Conservation (phyloP, 2,113 vertebrate genomes). For the Bufo gargarizans region DNA sequence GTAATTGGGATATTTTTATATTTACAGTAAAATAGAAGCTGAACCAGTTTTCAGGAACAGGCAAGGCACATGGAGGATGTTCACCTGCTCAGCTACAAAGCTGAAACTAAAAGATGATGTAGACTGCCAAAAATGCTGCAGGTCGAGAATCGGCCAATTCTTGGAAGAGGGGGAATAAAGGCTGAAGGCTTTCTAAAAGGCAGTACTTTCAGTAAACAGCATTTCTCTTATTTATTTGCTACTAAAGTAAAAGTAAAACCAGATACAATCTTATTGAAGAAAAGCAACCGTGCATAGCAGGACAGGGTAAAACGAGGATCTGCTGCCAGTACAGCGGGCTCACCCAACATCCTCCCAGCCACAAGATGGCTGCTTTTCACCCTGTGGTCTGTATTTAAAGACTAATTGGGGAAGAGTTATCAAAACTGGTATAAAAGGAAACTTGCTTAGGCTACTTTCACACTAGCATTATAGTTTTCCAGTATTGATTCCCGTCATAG, state of each 20-base stretch:
- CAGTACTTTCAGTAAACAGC: conserved; percentile 1
- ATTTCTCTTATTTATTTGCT: conserved; percentile 19
- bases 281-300: conserved; percentile 23
- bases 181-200: neutral
- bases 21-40: neutral
- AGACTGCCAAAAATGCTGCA: neutral
- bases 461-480: no score
- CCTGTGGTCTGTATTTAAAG: neutral
- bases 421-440: no score
- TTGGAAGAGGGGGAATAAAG: neutral
- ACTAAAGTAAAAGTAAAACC: conserved; percentile 19
- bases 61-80: neutral
- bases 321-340: neutral
- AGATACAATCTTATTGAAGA: conserved; percentile 22
- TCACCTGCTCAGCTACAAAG: neutral
- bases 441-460: no score
- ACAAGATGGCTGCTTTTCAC: neutral
- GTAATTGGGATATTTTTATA: neutral
- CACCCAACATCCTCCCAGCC: neutral
- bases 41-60: neutral
- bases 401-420: neutral
- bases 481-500: no score
- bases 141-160: neutral
- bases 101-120: neutral
- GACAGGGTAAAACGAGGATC: neutral